Percentiles rank a stretch among this genome's conserved stretches.
Conservation (phyloP, 2,888 invertebrate genomes). For the Agapostemon virescens region DNA sequence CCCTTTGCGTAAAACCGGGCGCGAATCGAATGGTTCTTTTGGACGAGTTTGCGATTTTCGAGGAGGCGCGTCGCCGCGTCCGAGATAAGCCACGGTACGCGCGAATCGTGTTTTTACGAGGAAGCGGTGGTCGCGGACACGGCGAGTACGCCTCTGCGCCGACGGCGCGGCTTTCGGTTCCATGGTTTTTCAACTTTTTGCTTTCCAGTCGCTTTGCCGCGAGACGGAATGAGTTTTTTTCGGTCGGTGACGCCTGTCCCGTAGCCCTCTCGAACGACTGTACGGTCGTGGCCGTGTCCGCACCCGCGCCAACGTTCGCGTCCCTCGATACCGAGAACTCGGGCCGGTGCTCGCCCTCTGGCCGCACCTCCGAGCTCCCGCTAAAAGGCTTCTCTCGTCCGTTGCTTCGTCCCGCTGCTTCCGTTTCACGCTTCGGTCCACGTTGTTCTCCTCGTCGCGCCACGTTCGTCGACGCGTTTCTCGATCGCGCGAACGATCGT, state of each 20-base stretch:
- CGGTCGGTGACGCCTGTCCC: slow-evolving; percentile 67
- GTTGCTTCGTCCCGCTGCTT: slow-evolving; percentile 10
- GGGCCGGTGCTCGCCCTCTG: slow-evolving; percentile 56
- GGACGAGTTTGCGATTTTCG: slow-evolving; percentile 20
- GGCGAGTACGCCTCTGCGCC: slow-evolving; percentile 23
- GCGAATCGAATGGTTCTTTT: background rate
- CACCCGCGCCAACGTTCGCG: background rate
- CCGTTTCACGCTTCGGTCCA: slow-evolving; percentile 5
- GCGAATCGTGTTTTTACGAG: slow-evolving; percentile 68
- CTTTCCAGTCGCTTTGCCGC: slow-evolving; percentile 60
- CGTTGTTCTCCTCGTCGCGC: background rate
- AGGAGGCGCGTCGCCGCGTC: too few relatives aligned
- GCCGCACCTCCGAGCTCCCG: slow-evolving; percentile 14
- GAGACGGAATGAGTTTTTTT: slow-evolving; percentile 65
- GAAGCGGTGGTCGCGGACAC: slow-evolving; percentile 35
- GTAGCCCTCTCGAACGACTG: slow-evolving; percentile 49
- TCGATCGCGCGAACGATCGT: too few relatives aligned
- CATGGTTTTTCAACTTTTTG: slow-evolving; percentile 50
- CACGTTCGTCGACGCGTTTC: background rate
- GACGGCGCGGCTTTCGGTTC: slow-evolving; percentile 22
- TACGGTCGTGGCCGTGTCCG: slow-evolving; percentile 30
- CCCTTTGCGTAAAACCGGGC: background rate
- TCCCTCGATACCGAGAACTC: slow-evolving; percentile 67
- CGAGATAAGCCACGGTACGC: slow-evolving; percentile 15
- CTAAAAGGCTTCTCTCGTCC: slow-evolving; percentile 8